Evolutionary conservation across 2,888 invertebrate genomes (phyloP).

Genomic region (Heliconius cydno): DNA sequence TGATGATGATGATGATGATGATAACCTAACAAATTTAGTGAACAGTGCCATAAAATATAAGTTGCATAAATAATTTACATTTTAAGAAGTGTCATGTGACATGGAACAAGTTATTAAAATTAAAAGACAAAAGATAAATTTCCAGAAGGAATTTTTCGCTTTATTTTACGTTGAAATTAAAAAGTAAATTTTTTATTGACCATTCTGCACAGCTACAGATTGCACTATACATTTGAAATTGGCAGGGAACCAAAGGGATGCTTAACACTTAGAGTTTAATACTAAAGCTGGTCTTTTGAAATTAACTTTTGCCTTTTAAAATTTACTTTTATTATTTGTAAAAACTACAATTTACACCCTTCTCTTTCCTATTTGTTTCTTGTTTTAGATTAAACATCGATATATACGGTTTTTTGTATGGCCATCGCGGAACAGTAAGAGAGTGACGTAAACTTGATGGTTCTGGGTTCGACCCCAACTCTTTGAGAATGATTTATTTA

Average conservation of each 20-base stretch:
- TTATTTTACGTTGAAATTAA: slow-evolving; percentile 30
- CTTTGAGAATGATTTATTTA: not conserved
- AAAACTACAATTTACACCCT: slow-evolving; percentile 32
- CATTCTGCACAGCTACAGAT: slow-evolving; percentile 34
- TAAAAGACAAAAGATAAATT: too few species aligned
- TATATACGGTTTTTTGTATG: too few species aligned
- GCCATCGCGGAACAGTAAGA: too few species aligned
- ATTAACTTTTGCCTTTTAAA: slow-evolving; percentile 24
- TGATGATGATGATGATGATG: too few species aligned
- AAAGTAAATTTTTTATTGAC: slow-evolving; percentile 27
- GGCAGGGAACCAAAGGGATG: slow-evolving; percentile 20
- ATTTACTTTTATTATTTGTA: slow-evolving; percentile 21
- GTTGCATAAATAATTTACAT: too few species aligned
- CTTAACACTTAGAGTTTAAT: slow-evolving; percentile 22
- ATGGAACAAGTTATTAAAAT: too few species aligned
- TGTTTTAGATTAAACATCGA: not conserved
- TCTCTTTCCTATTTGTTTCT: not conserved
- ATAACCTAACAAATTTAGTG: too few species aligned
- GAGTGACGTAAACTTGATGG: too few species aligned
- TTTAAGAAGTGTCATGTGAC: too few species aligned
- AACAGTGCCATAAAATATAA: too few species aligned
- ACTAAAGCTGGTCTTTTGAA: slow-evolving; percentile 4
- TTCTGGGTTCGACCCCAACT: not conserved
- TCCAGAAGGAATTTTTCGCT: slow-evolving; percentile 7
- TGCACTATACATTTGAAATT: slow-evolving; percentile 33